Base-by-base conservation (phyloP, 2,888 invertebrate species). In the Ryuthela nishihirai region DNA sequence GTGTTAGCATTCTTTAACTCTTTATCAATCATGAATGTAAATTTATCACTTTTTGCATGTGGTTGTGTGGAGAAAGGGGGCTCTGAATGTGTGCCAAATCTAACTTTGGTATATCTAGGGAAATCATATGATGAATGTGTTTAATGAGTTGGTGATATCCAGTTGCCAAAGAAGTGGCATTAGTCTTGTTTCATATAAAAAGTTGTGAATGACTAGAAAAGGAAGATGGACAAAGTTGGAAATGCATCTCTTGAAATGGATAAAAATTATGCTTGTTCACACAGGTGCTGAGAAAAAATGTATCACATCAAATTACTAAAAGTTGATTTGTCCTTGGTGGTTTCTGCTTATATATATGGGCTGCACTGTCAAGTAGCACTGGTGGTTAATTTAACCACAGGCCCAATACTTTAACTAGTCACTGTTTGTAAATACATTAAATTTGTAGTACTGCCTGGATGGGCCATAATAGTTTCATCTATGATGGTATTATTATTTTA, bases 341-440 rank as follows among this genome's bases (percentile, higher is more conserved):
- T n/a, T n/a, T n/a, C n/a, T n/a, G n/a, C n/a, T n/a, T n/a, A n/a
- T n/a, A n/a, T n/a, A n/a, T n/a, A n/a, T 54, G 54, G 45, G 56
- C 58, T 9, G 29, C 12, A 34, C 43, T 59, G 45, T 45, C 26
- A 47, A 52, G 17, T 43, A 49, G 44, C 38, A 42, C 6, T 38
- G 45, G 43, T 39, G 52, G 53, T 59, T 55, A 23, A 52, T 43
- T 47, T 39, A 47, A 45, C 48, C 47, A 53, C 53, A 53, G 53
- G 53, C 52, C 58, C 52, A 53, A 59, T 59, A 59, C 53, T 59
- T 59, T 59, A 39, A 53, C 58, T 59, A 59, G 58, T 59, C 58
- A 59, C 52, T 53, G 58, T 52, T 59, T 59, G 58, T 59, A 59
- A 47, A 59, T 59, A 59, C 53, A 43, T 59, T 59, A 43, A 49